Base-by-base conservation (phyloP, 2,888 invertebrate species). In the Nasonovia ribisnigri region DNA sequence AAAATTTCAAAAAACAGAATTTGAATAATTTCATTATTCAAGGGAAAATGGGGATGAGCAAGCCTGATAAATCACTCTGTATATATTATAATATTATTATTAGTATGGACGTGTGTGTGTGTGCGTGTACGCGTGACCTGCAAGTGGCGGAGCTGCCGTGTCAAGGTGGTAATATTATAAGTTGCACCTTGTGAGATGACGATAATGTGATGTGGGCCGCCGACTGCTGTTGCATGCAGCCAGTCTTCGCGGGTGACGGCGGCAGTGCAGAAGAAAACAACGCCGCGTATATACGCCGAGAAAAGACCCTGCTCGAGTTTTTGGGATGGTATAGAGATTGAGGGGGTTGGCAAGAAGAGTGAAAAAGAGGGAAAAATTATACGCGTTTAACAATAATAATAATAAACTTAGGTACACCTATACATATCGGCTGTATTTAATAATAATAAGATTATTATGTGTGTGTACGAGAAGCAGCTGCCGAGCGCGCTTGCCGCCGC, bases 151-250 rank as follows among this genome's bases (percentile, higher is more conserved):
- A n/a, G 87, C 87, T 29, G 87, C 91, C 20, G 26, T 77, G 91
- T 84, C 91, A 91, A 91, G 92, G 92, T 92, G 84, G 92, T 91
- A 77, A 77, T 77, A 54, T 91, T 54, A 36, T 92, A 84, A 60
- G 92, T 87, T 92, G 87, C 92, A 92, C 92, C 92, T 92, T 92
- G 84, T 86, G 86, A 77, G n/a, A 54, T 11, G 88, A 48, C 24
- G 60, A 36, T 51, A 42, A 77, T 42, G 77, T 77, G 77, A 36
- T 42, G 36, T 77, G 77, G 8, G 36, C 77, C 77, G 36, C 20
- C 77, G 77, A 36, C 77, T 87, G 87, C 87, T 48, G 87, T 46
- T 46, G 16, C 48, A 20, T 2, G 77, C 36, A 77, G 36, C 77
- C 77, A 13, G 42, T 86, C 43, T 86, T 43, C 48, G 13, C 48